These are phyloP conservation scores for Platichthys stellatus DNA, from an alignment of 2,113 vertebrate species.

Conservation along the genomic window DNA sequence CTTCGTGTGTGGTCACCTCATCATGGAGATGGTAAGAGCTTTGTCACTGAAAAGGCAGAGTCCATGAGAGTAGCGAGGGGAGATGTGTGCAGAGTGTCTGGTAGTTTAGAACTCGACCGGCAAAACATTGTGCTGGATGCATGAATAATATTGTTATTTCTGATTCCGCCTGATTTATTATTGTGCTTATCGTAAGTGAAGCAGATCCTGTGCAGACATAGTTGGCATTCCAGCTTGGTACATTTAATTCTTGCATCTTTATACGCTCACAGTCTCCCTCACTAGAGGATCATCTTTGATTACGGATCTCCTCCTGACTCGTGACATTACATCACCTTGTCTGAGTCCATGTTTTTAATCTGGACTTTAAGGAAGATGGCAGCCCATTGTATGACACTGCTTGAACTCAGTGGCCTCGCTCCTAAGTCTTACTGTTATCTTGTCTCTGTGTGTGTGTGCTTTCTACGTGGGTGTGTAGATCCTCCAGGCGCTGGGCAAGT, in stretches of 20 bases:
- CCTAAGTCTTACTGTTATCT: conserved; percentile 6
- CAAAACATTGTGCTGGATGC: background rate
- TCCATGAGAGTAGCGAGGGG: too few species aligned
- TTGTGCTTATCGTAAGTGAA: background rate
- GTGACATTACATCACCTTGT: background rate
- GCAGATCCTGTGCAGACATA: background rate
- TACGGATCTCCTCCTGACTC: background rate
- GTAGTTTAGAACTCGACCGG: background rate
- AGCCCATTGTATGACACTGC: background rate
- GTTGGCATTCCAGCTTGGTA: background rate
- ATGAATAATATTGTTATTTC: background rate
- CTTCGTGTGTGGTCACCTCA: conserved; percentile 98
- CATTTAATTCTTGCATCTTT: background rate
- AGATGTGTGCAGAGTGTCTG: background rate
- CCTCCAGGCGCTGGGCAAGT: conserved; percentile 96
- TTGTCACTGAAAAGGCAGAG: background rate
- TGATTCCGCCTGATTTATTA: background rate
- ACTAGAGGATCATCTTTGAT: background rate
- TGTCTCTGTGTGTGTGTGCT: background rate
- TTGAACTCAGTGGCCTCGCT: conserved; percentile 6
- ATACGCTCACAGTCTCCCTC: background rate
- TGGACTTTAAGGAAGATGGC: background rate
- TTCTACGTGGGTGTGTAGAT: conserved; percentile 82
- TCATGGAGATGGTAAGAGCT: conserved; percentile 98
- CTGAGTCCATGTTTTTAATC: background rate